Percentiles rank a stretch among this genome's conserved stretches.
Conservation (phyloP, 2,113 vertebrate genomes). For the Tricholaema leucomelas region DNA sequence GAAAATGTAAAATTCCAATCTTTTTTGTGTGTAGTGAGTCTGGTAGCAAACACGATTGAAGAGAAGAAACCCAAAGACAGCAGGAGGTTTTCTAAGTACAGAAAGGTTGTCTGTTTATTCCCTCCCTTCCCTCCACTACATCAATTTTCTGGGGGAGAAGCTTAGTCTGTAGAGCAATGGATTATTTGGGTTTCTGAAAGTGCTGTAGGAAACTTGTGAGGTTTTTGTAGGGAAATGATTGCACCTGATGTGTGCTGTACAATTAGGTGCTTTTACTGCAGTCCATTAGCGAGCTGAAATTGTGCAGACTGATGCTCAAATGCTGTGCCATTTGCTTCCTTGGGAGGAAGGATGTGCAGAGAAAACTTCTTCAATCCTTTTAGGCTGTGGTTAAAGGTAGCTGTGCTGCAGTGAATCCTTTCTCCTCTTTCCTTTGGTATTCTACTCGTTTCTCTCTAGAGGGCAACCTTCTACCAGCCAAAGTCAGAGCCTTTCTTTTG, state of each 20-base stretch:
- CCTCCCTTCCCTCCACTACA: too few species aligned
- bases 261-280: background rate
- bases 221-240: background rate
- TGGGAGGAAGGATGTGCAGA: background rate
- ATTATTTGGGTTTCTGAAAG: background rate
- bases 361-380: background rate
- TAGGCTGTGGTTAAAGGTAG: background rate
- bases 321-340: background rate
- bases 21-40: background rate
- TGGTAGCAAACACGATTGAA: background rate
- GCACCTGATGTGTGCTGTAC: fast-evolving
- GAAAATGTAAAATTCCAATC: background rate
- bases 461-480: constrained; percentile 75
- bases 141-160: background rate
- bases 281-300: background rate
- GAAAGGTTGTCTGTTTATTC: background rate
- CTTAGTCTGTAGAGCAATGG: too few species aligned
- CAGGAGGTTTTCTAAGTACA: background rate
- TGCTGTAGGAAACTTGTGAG: background rate
- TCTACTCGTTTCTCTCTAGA: constrained; percentile 73
- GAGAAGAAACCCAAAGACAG: background rate
- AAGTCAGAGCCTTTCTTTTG: background rate
- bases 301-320: background rate
- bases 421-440: constrained; percentile 5
- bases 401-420: background rate